Evolutionary conservation across 1,140 invertebrate species (phyloP), one percentile per base, ranked within the genome.

Genomic region (Melanaphis sacchari): DNA sequence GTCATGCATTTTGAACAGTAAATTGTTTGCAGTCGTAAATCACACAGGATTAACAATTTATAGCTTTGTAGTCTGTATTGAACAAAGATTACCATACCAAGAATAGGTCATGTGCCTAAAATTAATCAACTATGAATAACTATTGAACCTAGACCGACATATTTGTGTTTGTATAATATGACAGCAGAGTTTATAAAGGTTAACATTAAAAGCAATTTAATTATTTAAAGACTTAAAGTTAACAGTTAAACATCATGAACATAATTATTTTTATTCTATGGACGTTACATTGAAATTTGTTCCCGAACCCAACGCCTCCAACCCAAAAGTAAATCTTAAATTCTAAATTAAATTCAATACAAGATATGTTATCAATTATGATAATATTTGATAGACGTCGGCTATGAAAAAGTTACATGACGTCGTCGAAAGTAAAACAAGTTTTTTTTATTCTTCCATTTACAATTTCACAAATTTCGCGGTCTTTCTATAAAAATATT

Each of bases 1-100:
- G 95, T 98, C 97, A 94, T 98, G 98, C 98, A 98, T 98, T 94
- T 95, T 96, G 94, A 94, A 84, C 9, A 24, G 24, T 89, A 54
- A 54, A 38, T 54, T 49, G n/a, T 5, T 87, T 7, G 22, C 18
- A 38, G 21, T 54, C n/a, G 8, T 52, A 89, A 89, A 52, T 89
- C 36, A 87, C 41, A 11, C 38, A 15, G 38, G n/a, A 52, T 1
- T 36, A 52, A 49, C 15, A 49, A 52, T 46, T 41, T 88, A 41
- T 26, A 26, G 8, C 46, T 49, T 15, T 49, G 46, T 2, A 49
- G 46, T 24, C n/a, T 26, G 2, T 11, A 38, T 40, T n/a, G 1
- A 89, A 11, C 26, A 87, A 43, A n/a, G 43, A 87, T 87, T 22
- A 36, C n/a, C 6, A 52, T 24, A 52, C 85, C 76, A 22, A 24